Conservation (phyloP, 2,113 vertebrate genomes). For the Morone chrysops region DNA sequence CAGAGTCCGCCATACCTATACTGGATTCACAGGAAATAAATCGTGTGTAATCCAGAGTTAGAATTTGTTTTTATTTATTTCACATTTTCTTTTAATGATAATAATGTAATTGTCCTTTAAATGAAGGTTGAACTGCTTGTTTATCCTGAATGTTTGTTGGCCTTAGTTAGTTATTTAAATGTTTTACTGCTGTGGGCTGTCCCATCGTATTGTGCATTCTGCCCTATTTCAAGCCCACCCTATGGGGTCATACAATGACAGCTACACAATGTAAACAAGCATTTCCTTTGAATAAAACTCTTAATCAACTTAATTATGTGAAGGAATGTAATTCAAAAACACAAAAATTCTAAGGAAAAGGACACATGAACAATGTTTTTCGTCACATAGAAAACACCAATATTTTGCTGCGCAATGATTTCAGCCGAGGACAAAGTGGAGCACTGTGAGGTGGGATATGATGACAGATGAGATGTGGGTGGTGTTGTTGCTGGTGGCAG, state of each 20-base stretch:
- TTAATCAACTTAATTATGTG: no score
- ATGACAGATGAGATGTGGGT: conserved; percentile 61
- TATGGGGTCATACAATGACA: not conserved
- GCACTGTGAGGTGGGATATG: conserved; percentile 52
- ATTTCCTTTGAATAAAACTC: no score
- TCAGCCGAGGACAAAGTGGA: conserved; percentile 39
- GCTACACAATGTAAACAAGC: not conserved
- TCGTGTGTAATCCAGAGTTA: not conserved
- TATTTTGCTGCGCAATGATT: not conserved
- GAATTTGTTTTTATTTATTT: not conserved
- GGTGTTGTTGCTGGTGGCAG: conserved; percentile 64
- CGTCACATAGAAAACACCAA: not conserved
- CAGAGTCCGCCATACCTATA: not conserved
- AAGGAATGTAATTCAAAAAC: not conserved
- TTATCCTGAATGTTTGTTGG: not conserved
- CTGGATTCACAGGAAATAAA: not conserved
- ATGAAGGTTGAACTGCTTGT: not conserved
- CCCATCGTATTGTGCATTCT: not conserved
- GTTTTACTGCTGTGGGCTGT: no score
- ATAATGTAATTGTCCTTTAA: not conserved
- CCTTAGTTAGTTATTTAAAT: not conserved
- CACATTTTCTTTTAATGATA: not conserved
- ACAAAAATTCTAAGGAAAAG: not conserved
- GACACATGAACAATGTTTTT: no score
- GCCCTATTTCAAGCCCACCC: not conserved